phyloP scores from a whole-genome alignment of 2,113 vertebrate species.

The Theristicus caerulescens region DNA sequence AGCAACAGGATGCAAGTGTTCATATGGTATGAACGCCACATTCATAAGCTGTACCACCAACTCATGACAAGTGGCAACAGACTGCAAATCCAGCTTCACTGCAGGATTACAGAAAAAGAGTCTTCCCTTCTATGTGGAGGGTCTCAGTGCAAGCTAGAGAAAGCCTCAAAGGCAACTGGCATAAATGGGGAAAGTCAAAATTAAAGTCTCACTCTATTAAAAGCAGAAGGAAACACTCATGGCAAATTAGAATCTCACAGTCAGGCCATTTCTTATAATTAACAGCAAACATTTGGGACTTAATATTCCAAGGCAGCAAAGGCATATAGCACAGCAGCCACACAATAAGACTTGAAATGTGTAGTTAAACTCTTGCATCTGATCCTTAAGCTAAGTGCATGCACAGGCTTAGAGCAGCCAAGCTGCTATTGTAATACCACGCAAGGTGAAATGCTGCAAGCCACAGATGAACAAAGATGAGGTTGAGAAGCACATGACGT shows the following conservation, averaged over 20 bases:
- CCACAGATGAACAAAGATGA: not conserved
- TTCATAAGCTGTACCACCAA: slow-evolving; percentile 2
- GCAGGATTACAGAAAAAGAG: not conserved
- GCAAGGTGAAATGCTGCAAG: not conserved
- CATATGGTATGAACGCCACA: slow-evolving; percentile 22
- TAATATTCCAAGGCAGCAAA: not conserved
- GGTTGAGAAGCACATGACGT: not conserved
- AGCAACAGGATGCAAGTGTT: slow-evolving; percentile 21
- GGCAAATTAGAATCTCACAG: not conserved
- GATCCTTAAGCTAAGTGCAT: not conserved
- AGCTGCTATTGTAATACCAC: not conserved
- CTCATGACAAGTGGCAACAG: not conserved
- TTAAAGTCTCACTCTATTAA: not conserved
- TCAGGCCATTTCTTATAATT: not conserved
- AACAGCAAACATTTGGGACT: not conserved
- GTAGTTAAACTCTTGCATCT: not conserved
- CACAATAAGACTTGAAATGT: not conserved
- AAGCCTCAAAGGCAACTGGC: slow-evolving; percentile 30
- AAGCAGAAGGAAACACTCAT: not conserved
- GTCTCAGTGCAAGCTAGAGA: slow-evolving; percentile 13
- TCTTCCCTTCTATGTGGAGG: not conserved
- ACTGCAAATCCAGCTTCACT: not conserved
- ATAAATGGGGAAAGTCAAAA: not conserved
- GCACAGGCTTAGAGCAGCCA: not conserved
- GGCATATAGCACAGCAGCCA: not conserved